Evolutionary conservation across 2,797 vertebrate genomes (phyloP), one percentile per base, ranked within the genome.

Genomic region (Poeciliopsis paucimaculata): DNA sequence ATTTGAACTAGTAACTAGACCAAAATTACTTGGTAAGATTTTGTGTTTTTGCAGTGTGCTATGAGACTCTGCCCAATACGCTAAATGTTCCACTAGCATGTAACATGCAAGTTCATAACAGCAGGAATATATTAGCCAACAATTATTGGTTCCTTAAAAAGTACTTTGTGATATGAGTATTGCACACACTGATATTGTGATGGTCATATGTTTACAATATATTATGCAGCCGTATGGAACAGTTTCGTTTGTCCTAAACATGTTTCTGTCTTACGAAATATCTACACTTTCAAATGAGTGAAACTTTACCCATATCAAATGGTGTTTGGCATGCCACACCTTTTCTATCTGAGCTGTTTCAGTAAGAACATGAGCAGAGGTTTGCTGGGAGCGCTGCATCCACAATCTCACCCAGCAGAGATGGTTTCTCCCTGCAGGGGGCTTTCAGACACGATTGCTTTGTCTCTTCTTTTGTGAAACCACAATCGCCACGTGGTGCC

Each of bases 381-480:
- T 77, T 83, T 34, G 72, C 86, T 80, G 60, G 31, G 36, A 87
- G 87, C 71, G 64, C 75, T 39, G 78, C 84, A 77, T 82, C 78
- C 82, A 72, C 83, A 87, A 77, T 82, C 72, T 77, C 75, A 78
- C 83, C 89, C 75, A 83, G 76, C 26, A 73, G 85, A 88, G 86
- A 88, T 9, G n/a, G 84, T 85, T 91, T 85, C 80, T 87, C 82
- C 85, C 84, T 87, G 62, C 83, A 84, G 89, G 89, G 84, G 79
- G 78, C 83, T 87, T 78, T 86, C 79, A 85, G 82, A 89, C 78
- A 83, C 53, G 20, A 82, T 81, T 8, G 77, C 87, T 87, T 73
- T 0, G 74, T 82, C 85, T 79, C 84, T 49, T 89, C 90, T 81
- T 83, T 92, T 93, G 91, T 93, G 81, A 87, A 88, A 84, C 87